phyloP scores from a whole-genome alignment of 37 sponge, comb jelly and placozoan genomes.

The Crambe crambe region DNA sequence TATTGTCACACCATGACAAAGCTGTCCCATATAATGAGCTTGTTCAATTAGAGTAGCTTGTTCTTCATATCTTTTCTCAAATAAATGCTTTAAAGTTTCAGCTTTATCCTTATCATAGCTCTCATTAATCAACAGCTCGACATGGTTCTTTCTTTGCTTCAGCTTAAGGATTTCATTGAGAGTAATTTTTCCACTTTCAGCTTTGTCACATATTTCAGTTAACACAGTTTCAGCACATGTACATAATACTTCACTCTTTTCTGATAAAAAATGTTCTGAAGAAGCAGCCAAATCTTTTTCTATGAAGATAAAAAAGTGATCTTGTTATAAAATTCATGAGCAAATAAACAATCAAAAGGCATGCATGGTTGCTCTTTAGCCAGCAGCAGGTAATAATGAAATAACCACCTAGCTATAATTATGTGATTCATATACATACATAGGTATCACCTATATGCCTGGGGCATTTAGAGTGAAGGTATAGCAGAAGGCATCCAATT shows the following conservation, averaged over 20 bases:
- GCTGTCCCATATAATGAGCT: background rate
- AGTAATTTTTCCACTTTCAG: constrained; percentile 12
- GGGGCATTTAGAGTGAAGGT: no score
- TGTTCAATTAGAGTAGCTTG: background rate
- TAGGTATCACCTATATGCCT: no score
- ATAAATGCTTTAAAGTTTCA: background rate
- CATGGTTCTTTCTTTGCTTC: constrained; percentile 5
- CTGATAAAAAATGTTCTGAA: background rate
- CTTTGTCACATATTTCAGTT: constrained; percentile 10
- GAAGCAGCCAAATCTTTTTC: background rate
- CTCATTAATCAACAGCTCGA: constrained; percentile 37
- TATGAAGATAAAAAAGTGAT: no score
- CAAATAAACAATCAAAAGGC: background rate
- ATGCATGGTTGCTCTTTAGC: no score
- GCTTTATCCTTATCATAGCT: background rate
- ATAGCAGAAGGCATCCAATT: no score
- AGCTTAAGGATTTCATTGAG: constrained; percentile 29
- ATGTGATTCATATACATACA: no score
- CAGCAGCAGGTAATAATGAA: no score
- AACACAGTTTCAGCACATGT: constrained; percentile 27
- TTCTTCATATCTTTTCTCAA: constrained; percentile 20
- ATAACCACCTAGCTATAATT: no score
- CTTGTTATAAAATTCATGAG: background rate
- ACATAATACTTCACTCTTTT: constrained; percentile 28
- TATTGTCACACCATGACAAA: background rate